A percentile compares a stretch with the other conserved stretches of the same genome.
phyloP scores from a whole-genome alignment of 2,113 vertebrate genomes.

The Larimichthys crocea region DNA sequence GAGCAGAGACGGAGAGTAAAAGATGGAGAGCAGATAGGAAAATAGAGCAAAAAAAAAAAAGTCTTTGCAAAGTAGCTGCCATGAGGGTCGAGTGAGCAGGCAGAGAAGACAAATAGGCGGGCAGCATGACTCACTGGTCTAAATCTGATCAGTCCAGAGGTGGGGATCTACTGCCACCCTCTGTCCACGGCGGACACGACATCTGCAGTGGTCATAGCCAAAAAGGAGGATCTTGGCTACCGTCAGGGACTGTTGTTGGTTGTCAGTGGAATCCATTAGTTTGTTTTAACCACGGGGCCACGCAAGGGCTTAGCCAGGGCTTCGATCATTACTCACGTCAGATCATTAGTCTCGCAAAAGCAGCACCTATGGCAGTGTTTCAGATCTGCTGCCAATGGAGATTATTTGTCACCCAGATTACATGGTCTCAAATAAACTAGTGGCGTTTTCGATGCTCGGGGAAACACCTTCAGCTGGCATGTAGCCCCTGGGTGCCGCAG shows the following conservation, averaged over 20 bases:
- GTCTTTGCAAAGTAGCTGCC: slow-evolving; percentile 75
- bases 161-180: slow-evolving; percentile 79
- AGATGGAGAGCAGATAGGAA: slow-evolving; percentile 54
- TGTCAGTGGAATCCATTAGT: slow-evolving; percentile 55
- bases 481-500: neutral
- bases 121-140: slow-evolving; percentile 72
- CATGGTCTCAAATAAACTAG: slow-evolving; percentile 26
- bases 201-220: slow-evolving; percentile 70
- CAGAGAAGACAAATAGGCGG: slow-evolving; percentile 60
- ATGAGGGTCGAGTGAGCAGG: slow-evolving; percentile 60
- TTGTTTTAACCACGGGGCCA: slow-evolving; percentile 53
- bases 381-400: slow-evolving; percentile 17
- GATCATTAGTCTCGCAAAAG: slow-evolving; percentile 35
- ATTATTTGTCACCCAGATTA: slow-evolving; percentile 32
- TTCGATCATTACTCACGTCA: slow-evolving; percentile 47
- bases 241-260: slow-evolving; percentile 34
- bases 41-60: slow-evolving; percentile 57
- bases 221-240: slow-evolving; percentile 45
- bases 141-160: slow-evolving; percentile 31
- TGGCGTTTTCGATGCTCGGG: slow-evolving; percentile 19
- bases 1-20: slow-evolving; percentile 40
- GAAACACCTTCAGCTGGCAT: slow-evolving; percentile 19
- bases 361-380: slow-evolving; percentile 28
- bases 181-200: slow-evolving; percentile 56
- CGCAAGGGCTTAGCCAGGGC: slow-evolving; percentile 30